A percentile compares a stretch with the other conserved stretches of the same genome.
Conservation (phyloP, 2,888 invertebrate genomes). For the Dione vanillae region DNA sequence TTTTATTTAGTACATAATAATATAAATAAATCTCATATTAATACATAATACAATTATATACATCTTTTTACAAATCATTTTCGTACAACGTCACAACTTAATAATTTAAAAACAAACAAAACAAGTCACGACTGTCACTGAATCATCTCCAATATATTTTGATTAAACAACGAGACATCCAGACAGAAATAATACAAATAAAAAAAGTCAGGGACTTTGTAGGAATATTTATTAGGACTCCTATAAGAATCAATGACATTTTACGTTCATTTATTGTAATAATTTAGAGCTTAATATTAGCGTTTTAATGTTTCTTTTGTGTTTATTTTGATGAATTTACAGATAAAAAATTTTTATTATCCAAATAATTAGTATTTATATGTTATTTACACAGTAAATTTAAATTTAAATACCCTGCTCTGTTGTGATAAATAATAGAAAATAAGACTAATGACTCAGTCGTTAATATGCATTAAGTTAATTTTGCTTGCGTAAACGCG, state of each 20-base stretch:
- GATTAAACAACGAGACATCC: slow-evolving; percentile 8
- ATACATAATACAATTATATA: too few relatives aligned
- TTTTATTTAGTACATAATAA: too few relatives aligned
- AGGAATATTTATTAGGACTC: not conserved
- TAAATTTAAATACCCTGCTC: too few relatives aligned
- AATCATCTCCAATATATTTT: slow-evolving; percentile 12
- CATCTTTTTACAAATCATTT: too few relatives aligned
- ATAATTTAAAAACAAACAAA: not conserved
- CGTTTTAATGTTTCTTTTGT: not conserved
- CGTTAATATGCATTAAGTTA: too few relatives aligned
- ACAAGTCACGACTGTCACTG: not conserved
- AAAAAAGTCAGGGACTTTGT: slow-evolving; percentile 8
- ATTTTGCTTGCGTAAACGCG: too few relatives aligned
- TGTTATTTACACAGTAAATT: too few relatives aligned
- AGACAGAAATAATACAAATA: slow-evolving; percentile 14
- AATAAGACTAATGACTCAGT: too few relatives aligned
- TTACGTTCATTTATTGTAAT: not conserved
- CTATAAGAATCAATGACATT: not conserved
- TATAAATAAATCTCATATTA: too few relatives aligned
- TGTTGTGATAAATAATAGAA: too few relatives aligned
- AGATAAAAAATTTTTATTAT: not conserved
- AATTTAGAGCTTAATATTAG: too few relatives aligned
- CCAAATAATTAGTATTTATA: too few relatives aligned
- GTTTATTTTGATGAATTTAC: not conserved
- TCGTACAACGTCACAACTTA: not conserved